Evolutionary conservation across 2,888 invertebrate genomes (phyloP), one percentile per base, ranked within the genome.

Genomic region (Baccha elongata): DNA sequence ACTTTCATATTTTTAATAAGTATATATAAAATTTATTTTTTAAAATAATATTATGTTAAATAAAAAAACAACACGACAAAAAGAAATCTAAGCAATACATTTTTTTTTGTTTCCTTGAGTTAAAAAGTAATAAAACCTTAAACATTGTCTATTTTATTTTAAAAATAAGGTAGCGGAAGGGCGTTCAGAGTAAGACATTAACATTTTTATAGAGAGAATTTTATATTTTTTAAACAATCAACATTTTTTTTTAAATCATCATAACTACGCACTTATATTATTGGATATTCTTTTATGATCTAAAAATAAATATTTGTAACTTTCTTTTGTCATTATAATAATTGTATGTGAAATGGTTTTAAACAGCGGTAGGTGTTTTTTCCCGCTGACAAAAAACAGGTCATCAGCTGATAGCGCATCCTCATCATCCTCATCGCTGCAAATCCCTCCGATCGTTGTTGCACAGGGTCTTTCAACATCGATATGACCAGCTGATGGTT

Each of bases 371-470:
- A 69, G 69, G 79, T 23, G 84, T 74, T 35, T 69, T 65, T 6
- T 69, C 65, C 55, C 48, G 75, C 64, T 72, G 67, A 40, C 62
- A 85, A 89, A 90, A 78, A 89, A 91, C 83, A 89, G 86, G 40
- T 89, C 90, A 55, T 90, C 89, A 2, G 87, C 87, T 79, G 87
- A 88, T 21, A 89, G 88, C 6, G 88, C 86, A 46, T 86, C 87
- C 19, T 88, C 89, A 60, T 90, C 88, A 44, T 88, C 88, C 19
- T 89, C 90, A 35, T 89, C 89, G 72, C 88, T 88, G 80, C 89
- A 88, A 5, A 88, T 86, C 0, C 87, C 89, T 10, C 64, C 84
- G 53, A 73, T 55, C 3, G 13, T 64, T 1, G 50, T 55, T 29
- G 50, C 44, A 32, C 83, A 78, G 23, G 71, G 19, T 23, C 13